A percentile compares a stretch with the other conserved stretches of the same genome.
phyloP scores from a whole-genome alignment of 2,888 invertebrate species.

The Drosophila mulleri region DNA sequence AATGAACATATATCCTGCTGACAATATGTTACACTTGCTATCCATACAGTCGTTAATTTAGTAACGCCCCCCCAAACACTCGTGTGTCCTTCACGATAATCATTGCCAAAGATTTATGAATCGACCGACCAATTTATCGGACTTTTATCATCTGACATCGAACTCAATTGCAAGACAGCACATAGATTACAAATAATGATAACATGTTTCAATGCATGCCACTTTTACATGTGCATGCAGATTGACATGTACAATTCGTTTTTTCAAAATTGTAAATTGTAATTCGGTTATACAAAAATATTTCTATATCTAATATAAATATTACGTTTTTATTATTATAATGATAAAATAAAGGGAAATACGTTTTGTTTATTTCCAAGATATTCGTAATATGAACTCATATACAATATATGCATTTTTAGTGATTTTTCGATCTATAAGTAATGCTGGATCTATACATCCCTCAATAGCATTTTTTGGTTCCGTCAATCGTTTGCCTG shows the following conservation, averaged over 20 bases:
- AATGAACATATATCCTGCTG: conserved; percentile 18
- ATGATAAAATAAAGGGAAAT: no score
- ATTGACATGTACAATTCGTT: neutral
- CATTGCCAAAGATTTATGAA: conserved; percentile 78
- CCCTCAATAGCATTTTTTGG: no score
- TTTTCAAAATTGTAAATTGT: neutral
- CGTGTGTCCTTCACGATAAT: conserved; percentile 66
- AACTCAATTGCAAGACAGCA: neutral
- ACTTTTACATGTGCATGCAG: neutral
- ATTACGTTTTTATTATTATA: no score
- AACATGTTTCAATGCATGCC: neutral
- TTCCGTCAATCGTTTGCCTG: neutral
- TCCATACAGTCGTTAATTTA: conserved; percentile 56
- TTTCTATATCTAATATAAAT: no score
- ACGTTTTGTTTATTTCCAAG: neutral
- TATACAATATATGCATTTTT: neutral
- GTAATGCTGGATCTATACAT: neutral
- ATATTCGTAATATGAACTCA: neutral
- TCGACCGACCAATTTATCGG: conserved; percentile 35
- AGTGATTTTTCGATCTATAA: neutral
- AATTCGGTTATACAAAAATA: neutral
- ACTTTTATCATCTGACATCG: neutral
- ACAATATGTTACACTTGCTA: conserved; percentile 49
- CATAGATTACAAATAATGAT: neutral
- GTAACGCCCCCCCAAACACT: conserved; percentile 47